A percentile compares a stretch with the other conserved stretches of the same genome.
Conservation (phyloP, 2,797 vertebrate species). For the Melanotaenia boesemani region DNA sequence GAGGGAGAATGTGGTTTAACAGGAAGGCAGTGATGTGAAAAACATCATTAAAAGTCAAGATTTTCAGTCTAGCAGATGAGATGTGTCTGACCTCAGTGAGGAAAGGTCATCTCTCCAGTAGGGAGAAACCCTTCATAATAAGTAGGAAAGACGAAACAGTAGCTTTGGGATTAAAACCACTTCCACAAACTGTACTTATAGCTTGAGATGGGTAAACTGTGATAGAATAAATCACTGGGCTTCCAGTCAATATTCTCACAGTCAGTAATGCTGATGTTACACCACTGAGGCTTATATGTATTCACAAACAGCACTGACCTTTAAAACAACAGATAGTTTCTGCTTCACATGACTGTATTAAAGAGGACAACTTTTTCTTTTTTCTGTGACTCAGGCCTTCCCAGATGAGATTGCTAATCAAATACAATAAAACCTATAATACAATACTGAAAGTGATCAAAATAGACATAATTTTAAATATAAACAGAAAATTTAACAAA, state of each 20-base stretch:
- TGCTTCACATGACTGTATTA: slow-evolving; percentile 7
- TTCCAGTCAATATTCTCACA: slow-evolving; percentile 29
- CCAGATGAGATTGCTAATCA: neutral
- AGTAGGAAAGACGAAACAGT: slow-evolving; percentile 31
- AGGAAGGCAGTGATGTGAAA: slow-evolving; percentile 8
- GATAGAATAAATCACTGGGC: slow-evolving; percentile 11
- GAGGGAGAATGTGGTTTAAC: neutral
- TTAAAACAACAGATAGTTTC: slow-evolving; percentile 23
- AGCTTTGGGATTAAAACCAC: slow-evolving; percentile 37
- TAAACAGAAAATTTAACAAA: too few relatives aligned
- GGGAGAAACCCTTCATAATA: slow-evolving; percentile 37
- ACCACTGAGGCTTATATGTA: neutral
- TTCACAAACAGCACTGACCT: slow-evolving; percentile 35
- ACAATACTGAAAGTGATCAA: too few relatives aligned
- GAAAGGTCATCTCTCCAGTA: slow-evolving; percentile 32
- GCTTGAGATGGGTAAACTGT: slow-evolving; percentile 16
- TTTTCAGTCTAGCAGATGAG: slow-evolving; percentile 16
- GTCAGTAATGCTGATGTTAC: slow-evolving; percentile 18
- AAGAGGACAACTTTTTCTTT: slow-evolving; percentile 1
- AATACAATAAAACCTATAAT: neutral
- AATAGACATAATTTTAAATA: too few relatives aligned
- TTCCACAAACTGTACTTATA: slow-evolving; percentile 27
- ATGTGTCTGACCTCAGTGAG: slow-evolving; percentile 1
- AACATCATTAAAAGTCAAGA: slow-evolving; percentile 14
- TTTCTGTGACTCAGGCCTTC: neutral